Evolutionary conservation across 2,888 invertebrate species (phyloP), one percentile per base, ranked within the genome.

Genomic region (Noctuana brunneofusca): DNA sequence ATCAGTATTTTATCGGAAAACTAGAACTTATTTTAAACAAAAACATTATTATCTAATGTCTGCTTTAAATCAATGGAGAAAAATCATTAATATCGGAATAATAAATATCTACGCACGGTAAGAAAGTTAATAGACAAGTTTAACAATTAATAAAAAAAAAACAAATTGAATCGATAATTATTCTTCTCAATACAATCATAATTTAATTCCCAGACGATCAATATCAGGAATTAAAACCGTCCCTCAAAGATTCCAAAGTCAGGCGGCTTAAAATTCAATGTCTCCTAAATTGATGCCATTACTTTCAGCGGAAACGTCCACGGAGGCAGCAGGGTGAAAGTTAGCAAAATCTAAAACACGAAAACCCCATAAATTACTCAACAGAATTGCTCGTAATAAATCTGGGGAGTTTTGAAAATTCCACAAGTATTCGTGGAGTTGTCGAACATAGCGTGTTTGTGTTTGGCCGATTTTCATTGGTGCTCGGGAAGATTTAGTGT

Each of bases 291-390:
- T 35, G 49, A 55, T 38, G 60, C 55, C 38, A 62, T 62, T 62
- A 62, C 48, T 54, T 58, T 22, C 32, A 35, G 38, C 32, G 16
- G n/a, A 35, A 58, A 16, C 59, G 35, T 60, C 35, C 54, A 14
- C 52, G 53, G 53, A 30, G 41, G 32, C 43, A 16, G 14, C 16
- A 22, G 22, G 54, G 35, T 22, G 46, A 48, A 60, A 62, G 35
- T 62, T 60, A 35, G 53, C 60, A 48, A 53, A 46, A 60, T 62
- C 60, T 48, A 66, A 66, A 66, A 71, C 67, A 67, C 66, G 66
- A 66, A 67, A 64, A 58, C 63, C 67, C 64, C 69, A 67, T 71
- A 71, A 70, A 70, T 70, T 69, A 69, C 68, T 65, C 63, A 63
- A 59, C 58, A 64, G 55, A 62, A 58, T 58, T 64, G 65, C 67